phyloP scores from a whole-genome alignment of 2,797 vertebrate species.

The Sarcoramphus papa region DNA sequence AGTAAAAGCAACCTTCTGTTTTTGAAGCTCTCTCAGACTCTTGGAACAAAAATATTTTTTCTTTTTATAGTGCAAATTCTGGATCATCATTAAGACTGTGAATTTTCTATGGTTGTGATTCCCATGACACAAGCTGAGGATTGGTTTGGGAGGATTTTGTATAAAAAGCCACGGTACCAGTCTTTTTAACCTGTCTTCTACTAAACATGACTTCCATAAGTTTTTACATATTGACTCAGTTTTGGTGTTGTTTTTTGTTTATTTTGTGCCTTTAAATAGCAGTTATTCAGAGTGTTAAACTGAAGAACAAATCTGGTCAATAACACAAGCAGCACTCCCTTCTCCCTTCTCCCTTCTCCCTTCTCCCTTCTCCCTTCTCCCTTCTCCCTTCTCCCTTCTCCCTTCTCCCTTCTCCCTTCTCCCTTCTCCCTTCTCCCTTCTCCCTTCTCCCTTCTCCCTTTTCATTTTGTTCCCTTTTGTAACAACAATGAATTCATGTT shows the following conservation, averaged over 20 bases:
- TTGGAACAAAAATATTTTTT: neutral
- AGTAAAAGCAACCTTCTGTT: neutral
- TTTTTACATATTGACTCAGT: neutral
- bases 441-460: too few relatives aligned
- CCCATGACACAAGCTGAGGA: neutral
- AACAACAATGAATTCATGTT: accelerated
- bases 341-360: accelerated
- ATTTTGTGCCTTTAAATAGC: neutral
- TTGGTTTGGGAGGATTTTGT: neutral
- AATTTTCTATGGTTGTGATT: neutral
- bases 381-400: too few relatives aligned
- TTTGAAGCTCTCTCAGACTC: neutral
- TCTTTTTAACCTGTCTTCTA: neutral
- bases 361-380: accelerated
- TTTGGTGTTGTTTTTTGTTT: neutral
- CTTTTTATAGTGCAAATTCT: neutral
- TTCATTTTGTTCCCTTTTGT: neutral
- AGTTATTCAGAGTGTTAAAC: neutral
- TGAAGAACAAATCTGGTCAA: neutral
- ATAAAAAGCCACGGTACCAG: neutral
- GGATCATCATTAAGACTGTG: neutral
- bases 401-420: too few relatives aligned
- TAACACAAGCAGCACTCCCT: neutral
- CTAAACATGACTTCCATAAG: neutral
- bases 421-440: too few relatives aligned